Evolutionary conservation across 2,888 invertebrate genomes (phyloP), one percentile per base, ranked within the genome.

Genomic region (Leucoma salicis): DNA sequence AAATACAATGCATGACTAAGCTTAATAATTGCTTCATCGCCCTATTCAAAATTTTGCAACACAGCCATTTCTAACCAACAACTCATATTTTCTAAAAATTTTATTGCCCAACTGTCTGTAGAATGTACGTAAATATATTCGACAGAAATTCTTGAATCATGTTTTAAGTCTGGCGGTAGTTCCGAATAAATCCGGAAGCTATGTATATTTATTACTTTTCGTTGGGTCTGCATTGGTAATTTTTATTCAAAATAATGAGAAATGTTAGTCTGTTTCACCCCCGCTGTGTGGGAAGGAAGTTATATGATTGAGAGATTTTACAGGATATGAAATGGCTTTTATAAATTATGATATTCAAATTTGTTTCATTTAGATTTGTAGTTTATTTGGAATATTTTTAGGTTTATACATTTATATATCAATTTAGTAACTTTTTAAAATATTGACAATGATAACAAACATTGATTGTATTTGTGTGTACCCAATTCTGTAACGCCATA

Each of bases 1-100:
- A 85, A 87, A 86, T 81, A 86, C 83, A 84, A 83, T 81, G 86
- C 83, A 84, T 81, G 82, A 83, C 77, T 80, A 79, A 80, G 79
- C 79, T 80, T 69, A 83, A 82, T 85, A 86, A 87, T 87, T 82
- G 75, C 82, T 85, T 83, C 74, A 85, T 85, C 78, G 70, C 60
- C 56, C 64, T 70, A 71, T 27, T n/a, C n/a, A n/a, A n/a, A n/a
- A n/a, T n/a, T 27, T 14, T 14, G 14, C 10, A 6, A 29, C 29
- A 29, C 13, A 29, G 11, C 8, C 11, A 27, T 27, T 27, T 21
- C 21, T 21, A 21, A 8, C 7, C 8, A 8, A 21, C 29, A 24
- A 36, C 15, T 25, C 33, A 35, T 33, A 35, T 47, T 42, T 43
- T 31, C 5, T 29, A 21, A 14, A 24, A 47, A 35, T 48, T 42